Evolutionary conservation across 2,113 vertebrate genomes (phyloP), one percentile per base, ranked within the genome.

Genomic region (Microcebus lehilahytsara): DNA sequence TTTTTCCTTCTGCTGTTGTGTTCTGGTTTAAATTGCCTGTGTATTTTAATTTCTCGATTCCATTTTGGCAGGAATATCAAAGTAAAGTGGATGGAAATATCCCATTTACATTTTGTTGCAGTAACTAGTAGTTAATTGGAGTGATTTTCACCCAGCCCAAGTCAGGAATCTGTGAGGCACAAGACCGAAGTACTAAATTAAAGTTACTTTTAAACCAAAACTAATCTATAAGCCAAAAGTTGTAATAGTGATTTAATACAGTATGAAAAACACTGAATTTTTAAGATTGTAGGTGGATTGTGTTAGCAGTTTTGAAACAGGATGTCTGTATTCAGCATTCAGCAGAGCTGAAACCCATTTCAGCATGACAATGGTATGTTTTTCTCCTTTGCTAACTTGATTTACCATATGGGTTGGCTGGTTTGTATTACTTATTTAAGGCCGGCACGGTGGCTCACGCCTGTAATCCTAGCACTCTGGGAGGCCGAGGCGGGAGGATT

Each of bases 371-470:
- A 32, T 49, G 77, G 40, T 58, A 40, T 30, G 75, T 72, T 95
- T 96, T 96, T 81, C 51, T 90, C 89, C 72, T 80, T 96, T 94
- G 58, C 85, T 98, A 96, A 96, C 91, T 98, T 97, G 94, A 95
- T 96, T 97, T 91, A 97, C 67, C 23, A 91, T 66, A 46, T 91
- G 96, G 80, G 60, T 97, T 98, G 49, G 4, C 96, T 98, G 88
- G 85, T 96, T 98, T 98, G 97, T 83, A 81, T 96, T 97, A 98
- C 98, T 87, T 98, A 98, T 96, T 97, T 98, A 98, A 96, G 83
- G 87, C 46, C 46, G 46, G 7, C 46, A 9, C 46, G 1, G 46
- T 9, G 46, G 46, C 46, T 46, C 7, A 46, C 46, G 46, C 46
- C 46, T 46, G 7, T 46, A 46, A 46, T 46, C 46, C 46, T 9